These are phyloP conservation scores for Lasioglossum villosulum DNA, from an alignment of 2,888 invertebrate genomes.

Conservation along the genomic window DNA sequence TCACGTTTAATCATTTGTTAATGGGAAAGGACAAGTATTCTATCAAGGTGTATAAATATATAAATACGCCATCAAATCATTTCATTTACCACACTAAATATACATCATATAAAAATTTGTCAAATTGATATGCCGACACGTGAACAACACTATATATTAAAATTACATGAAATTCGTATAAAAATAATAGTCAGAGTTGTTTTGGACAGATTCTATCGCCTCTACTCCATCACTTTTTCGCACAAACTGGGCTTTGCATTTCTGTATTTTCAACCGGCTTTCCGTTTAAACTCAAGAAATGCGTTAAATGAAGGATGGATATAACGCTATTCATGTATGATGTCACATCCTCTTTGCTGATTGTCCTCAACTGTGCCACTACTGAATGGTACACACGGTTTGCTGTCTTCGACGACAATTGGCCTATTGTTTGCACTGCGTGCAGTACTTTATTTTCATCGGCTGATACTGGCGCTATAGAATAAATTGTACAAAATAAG, in stretches of 20 bases:
- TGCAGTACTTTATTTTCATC: slow-evolving; percentile 89
- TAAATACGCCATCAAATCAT: neutral
- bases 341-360: slow-evolving; percentile 81
- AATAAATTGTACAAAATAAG: slow-evolving; percentile 12
- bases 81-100: neutral
- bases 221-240: slow-evolving; percentile 18
- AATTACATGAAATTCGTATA: slow-evolving; percentile 5
- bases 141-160: neutral
- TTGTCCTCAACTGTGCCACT: slow-evolving; percentile 87
- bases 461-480: slow-evolving; percentile 88
- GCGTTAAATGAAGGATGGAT: slow-evolving; percentile 81
- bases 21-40: neutral
- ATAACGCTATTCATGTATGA: slow-evolving; percentile 80
- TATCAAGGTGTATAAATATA: neutral
- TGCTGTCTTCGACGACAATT: slow-evolving; percentile 90
- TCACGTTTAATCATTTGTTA: too few relatives aligned
- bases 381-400: slow-evolving; percentile 90
- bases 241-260: neutral
- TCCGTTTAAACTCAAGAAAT: slow-evolving; percentile 74
- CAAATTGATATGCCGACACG: slow-evolving; percentile 9
- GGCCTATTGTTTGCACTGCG: slow-evolving; percentile 90
- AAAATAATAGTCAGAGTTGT: neutral
- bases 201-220: neutral
- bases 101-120: slow-evolving; percentile 20
- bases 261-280: slow-evolving; percentile 30